Percentiles rank a stretch among this genome's conserved stretches.
Evolutionary conservation across 2,113 vertebrate species (phyloP).

Genomic region (Apodemus sylvaticus): DNA sequence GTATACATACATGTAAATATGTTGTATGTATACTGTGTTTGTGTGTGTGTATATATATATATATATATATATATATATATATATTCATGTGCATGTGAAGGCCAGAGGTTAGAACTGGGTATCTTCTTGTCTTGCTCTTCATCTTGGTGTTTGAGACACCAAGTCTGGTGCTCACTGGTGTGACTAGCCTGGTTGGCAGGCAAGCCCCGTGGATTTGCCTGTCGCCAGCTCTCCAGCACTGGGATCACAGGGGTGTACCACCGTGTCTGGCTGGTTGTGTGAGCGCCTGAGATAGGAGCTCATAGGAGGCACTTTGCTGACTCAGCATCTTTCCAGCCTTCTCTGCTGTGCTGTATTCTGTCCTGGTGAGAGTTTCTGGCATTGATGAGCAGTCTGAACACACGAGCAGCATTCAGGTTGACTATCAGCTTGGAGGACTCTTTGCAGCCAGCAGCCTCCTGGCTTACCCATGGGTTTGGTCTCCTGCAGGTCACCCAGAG

Average conservation of each 20-base stretch:
- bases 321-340: not conserved
- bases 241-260: not conserved
- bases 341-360: accelerated
- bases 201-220: not conserved
- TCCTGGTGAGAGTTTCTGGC: not conserved
- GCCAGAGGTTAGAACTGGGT: not conserved
- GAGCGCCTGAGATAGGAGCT: not conserved
- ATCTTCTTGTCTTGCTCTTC: not conserved
- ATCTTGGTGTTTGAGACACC: not conserved
- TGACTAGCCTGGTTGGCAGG: not conserved
- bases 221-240: not conserved
- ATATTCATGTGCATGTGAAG: not conserved
- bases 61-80: not conserved
- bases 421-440: not conserved
- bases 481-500: accelerated
- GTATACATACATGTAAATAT: too few relatives aligned
- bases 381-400: accelerated
- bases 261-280: not conserved
- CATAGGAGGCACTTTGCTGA: not conserved
- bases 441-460: not conserved
- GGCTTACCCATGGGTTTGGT: accelerated
- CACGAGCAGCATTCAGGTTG: accelerated
- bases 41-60: not conserved
- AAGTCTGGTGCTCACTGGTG: not conserved
- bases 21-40: not conserved